phyloP scores from a whole-genome alignment of 2,888 invertebrate species.

The Aphidius colemani region DNA sequence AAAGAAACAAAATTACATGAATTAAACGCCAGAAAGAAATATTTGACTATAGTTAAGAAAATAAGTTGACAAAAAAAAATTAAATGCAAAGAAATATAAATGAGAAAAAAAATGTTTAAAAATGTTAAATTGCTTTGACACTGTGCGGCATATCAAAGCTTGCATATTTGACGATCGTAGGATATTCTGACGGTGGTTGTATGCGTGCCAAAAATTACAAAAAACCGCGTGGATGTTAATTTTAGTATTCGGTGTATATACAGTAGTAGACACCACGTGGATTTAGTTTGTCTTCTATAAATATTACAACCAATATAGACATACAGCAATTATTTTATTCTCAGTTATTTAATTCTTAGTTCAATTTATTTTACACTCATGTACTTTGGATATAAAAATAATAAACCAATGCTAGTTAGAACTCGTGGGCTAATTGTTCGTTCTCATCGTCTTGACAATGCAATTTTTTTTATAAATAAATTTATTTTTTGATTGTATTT shows the following conservation, averaged over 20 bases:
- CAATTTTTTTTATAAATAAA: constrained; percentile 19
- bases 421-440: constrained; percentile 38
- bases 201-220: constrained; percentile 46
- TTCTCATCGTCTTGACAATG: constrained; percentile 36
- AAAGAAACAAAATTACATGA: too few species aligned
- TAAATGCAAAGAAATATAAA: not conserved
- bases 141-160: not conserved
- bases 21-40: too few species aligned
- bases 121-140: not conserved
- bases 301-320: not conserved
- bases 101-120: not conserved
- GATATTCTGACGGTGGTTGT: constrained; percentile 23
- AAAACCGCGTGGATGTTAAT: constrained; percentile 58
- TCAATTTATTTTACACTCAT: constrained; percentile 9
- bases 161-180: constrained; percentile 20
- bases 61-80: too few species aligned
- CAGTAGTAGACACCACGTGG: constrained; percentile 58
- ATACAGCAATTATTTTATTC: not conserved
- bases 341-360: constrained; percentile 27
- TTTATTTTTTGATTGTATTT: not conserved
- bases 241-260: constrained; percentile 38
- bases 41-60: too few species aligned
- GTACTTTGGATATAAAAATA: constrained; percentile 9
- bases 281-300: constrained; percentile 24
- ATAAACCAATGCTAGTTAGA: not conserved